Evolutionary conservation across 2,888 invertebrate species (phyloP), one percentile per base, ranked within the genome.

Genomic region (Heliconius ethilla): DNA sequence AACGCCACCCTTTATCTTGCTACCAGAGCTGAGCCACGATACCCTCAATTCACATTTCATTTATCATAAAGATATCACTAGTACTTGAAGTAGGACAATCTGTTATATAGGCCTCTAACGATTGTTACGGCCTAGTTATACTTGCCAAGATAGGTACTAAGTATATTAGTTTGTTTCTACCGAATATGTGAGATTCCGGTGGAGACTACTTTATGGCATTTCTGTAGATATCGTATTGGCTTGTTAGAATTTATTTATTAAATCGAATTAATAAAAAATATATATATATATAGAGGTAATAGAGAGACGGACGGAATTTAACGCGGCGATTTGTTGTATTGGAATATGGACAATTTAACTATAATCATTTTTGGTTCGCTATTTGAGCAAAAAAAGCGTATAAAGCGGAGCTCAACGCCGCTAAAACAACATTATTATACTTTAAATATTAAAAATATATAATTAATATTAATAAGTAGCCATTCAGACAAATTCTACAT

Each of bases 51-150:
- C 18, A 27, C 7, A 63, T 27, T 63, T 27, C 6, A 27, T 27
- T 25, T n/a, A 37, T 69, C 33, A 55, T 22, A 55, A 72, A 27
- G 55, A 70, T 51, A 72, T 63, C 63, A 63, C 25, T 27, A 7
- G 45, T 55, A 72, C 33, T 63, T n/a, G 70, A 63, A 76, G 45
- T 70, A 22, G 27, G 69, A 29, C 62, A 70, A 63, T 70, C 62
- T 76, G 62, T 76, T 76, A 40, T 45, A 76, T 70, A 70, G 75
- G 70, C 70, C 70, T 63, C 4, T 27, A 70, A 62, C 70, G 27
- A 15, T 27, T 63, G 63, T 62, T 62, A 63, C 62, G 70, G n/a
- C 67, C 75, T 70, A 76, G 59, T 76, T 70, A 69, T 63, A 40
- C 70, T 69, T 69, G 40, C 25, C 69, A 69, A 40, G 69, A 15